A percentile compares a stretch with the other conserved stretches of the same genome.
Evolutionary conservation across 2,113 vertebrate species (phyloP).

Genomic region (Furnarius figulus): DNA sequence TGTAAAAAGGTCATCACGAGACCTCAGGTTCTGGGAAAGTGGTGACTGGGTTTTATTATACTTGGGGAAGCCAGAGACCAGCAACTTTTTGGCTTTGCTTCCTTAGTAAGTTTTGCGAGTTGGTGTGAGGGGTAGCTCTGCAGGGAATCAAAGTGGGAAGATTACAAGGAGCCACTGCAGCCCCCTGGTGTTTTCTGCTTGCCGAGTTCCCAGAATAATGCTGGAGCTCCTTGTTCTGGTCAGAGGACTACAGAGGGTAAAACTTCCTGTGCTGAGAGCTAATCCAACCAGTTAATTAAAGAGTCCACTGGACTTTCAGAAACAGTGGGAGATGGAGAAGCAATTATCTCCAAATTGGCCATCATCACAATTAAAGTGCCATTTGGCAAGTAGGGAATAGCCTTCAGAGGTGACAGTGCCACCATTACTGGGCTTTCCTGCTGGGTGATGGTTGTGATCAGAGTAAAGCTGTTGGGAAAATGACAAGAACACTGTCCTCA

Average conservation of each 20-base stretch:
- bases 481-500: not conserved
- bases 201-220: not conserved
- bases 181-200: not conserved
- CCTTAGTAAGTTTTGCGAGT: not conserved
- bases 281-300: not conserved
- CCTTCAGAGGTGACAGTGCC: not conserved
- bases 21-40: not conserved
- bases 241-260: not conserved
- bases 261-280: not conserved
- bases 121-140: not conserved
- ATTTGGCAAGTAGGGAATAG: not conserved
- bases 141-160: not conserved
- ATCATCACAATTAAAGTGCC: not conserved
- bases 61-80: not conserved
- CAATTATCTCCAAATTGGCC: slow-evolving; percentile 5
- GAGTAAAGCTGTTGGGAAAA: not conserved
- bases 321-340: not conserved
- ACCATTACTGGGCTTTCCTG: not conserved
- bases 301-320: not conserved
- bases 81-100: not conserved
- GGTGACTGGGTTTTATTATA: not conserved
- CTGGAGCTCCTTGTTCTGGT: not conserved
- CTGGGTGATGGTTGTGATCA: not conserved
- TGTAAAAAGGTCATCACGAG: not conserved
- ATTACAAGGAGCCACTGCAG: not conserved